Percentiles rank a stretch among this genome's conserved stretches.
Conservation (phyloP, 30 jellyfish, hydroid and myxozoan species). For the Aurelia coerulea region DNA sequence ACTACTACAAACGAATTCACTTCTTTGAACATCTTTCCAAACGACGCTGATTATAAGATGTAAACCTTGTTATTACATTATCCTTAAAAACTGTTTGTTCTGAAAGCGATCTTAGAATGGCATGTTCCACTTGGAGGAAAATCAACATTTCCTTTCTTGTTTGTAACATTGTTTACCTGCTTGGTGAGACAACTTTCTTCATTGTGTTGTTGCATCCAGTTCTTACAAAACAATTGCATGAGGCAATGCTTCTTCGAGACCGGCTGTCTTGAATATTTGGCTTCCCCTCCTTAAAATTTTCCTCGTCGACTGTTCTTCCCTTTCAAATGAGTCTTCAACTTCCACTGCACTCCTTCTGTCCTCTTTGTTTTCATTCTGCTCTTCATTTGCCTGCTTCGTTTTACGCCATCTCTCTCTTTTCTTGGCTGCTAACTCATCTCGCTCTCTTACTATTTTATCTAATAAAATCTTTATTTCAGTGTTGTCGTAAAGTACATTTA, state of each 20-base stretch:
- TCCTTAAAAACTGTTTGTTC: background rate
- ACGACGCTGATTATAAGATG: constrained; percentile 4
- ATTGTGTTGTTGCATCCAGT: too few relatives aligned
- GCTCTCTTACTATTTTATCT: constrained; percentile 11
- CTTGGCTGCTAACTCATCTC: constrained; percentile 13
- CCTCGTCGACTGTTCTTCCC: constrained; percentile 38
- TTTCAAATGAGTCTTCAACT: constrained; percentile 30
- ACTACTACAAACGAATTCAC: background rate
- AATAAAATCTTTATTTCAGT: constrained; percentile 7
- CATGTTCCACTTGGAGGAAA: background rate
- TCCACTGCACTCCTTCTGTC: constrained; percentile 13
- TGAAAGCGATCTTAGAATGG: background rate
- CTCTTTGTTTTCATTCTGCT: background rate
- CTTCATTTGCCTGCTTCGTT: constrained; percentile 29
- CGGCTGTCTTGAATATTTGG: constrained; percentile 42
- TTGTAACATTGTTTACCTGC: background rate
- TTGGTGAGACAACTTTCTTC: background rate
- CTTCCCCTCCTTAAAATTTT: constrained; percentile 4
- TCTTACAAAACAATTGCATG: too few relatives aligned
- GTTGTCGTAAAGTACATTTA: background rate
- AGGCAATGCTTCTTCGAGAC: background rate
- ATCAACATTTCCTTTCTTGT: too few relatives aligned
- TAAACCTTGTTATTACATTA: background rate
- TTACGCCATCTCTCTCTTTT: constrained; percentile 10
- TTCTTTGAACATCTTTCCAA: constrained; percentile 8